Conservation (phyloP, 1,140 invertebrate genomes). For the Scaptomyza pallida region DNA sequence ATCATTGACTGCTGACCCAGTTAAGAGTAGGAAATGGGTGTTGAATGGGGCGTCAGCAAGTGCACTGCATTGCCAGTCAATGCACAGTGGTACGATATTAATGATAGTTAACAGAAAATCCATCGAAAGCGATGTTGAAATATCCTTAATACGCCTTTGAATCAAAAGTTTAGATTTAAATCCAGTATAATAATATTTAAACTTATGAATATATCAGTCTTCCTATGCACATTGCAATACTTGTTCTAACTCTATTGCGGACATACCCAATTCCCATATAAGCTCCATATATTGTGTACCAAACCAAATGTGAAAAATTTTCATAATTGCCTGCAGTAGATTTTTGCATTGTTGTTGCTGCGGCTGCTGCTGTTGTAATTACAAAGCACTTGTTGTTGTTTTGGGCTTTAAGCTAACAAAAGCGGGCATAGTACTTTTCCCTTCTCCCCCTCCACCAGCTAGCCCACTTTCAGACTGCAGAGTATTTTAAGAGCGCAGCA, state of each 20-base stretch:
- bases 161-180: no score
- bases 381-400: slow-evolving; percentile 75
- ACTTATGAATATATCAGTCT: no score
- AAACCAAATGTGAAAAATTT: not conserved
- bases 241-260: no score
- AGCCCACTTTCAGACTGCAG: slow-evolving; percentile 6
- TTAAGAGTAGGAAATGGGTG: slow-evolving; percentile 9
- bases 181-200: no score
- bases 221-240: no score
- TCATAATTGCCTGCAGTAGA: slow-evolving; percentile 8
- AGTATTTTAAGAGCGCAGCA: slow-evolving; percentile 57
- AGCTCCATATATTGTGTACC: not conserved
- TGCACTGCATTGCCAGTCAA: slow-evolving; percentile 10
- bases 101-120: not conserved
- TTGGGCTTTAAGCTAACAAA: slow-evolving; percentile 69
- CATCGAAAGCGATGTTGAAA: no score
- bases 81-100: slow-evolving; percentile 2
- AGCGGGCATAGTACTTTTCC: slow-evolving; percentile 15
- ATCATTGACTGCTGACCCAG: slow-evolving; percentile 36
- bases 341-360: slow-evolving; percentile 13
- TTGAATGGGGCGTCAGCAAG: slow-evolving; percentile 3
- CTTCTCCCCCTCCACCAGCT: no score
- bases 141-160: no score
- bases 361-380: slow-evolving; percentile 58
- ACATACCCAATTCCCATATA: no score